Evolutionary conservation across 2,113 vertebrate genomes (phyloP).

Genomic region (Bubo scandiacus): DNA sequence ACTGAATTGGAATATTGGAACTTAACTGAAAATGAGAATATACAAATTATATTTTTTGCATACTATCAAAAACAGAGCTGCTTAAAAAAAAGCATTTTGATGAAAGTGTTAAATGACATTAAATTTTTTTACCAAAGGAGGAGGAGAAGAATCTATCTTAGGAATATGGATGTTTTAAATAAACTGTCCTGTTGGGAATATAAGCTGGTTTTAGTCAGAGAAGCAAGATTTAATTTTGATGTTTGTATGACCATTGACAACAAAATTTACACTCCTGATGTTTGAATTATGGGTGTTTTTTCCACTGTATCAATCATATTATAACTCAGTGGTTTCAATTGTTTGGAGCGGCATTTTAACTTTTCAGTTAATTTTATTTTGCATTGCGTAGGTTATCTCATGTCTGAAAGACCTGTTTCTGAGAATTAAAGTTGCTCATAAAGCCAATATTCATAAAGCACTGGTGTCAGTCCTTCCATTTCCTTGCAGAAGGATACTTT

Average conservation of each 20-base stretch:
- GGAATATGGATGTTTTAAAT: neutral
- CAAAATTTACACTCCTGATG: neutral
- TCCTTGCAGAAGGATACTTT: neutral
- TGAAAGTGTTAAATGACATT: neutral
- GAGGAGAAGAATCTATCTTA: neutral
- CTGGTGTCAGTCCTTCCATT: neutral
- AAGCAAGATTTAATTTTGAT: neutral
- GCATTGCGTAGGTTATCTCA: neutral
- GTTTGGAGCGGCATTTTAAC: neutral
- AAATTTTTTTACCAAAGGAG: accelerated
- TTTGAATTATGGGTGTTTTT: neutral
- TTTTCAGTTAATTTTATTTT: neutral
- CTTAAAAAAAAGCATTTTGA: neutral
- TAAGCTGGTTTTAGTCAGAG: neutral
- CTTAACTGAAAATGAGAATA: neutral
- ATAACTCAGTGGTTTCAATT: neutral
- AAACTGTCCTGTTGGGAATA: neutral
- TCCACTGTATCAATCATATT: neutral
- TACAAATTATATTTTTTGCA: neutral
- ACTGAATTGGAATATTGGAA: neutral
- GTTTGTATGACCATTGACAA: neutral
- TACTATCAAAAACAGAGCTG: neutral
- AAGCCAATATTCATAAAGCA: neutral
- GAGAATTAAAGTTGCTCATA: neutral
- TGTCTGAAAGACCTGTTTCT: neutral